These are phyloP conservation scores for Chironex yamaguchii DNA, from an alignment of 30 jellyfish, hydroid and myxozoan genomes.

Conservation along the genomic window DNA sequence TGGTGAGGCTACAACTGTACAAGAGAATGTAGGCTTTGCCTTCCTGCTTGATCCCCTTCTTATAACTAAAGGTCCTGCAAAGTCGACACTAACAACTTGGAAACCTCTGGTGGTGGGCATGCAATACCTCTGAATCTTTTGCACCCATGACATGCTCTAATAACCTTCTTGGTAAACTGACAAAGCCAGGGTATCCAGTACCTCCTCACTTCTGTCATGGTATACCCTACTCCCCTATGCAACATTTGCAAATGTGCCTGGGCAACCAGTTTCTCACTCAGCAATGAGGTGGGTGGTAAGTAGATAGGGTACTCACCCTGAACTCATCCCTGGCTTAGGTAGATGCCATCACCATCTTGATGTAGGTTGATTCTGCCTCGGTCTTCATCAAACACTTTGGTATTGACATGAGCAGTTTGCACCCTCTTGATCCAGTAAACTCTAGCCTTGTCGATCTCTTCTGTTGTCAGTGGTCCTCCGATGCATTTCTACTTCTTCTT, in stretches of 20 bases:
- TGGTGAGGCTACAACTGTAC: slow-evolving; percentile 56
- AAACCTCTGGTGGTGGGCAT: slow-evolving; percentile 32
- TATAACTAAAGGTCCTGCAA: slow-evolving; percentile 58
- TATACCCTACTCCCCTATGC: slow-evolving; percentile 54
- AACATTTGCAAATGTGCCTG: slow-evolving; percentile 24
- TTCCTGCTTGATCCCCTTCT: slow-evolving; percentile 2
- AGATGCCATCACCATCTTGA: too few relatives aligned
- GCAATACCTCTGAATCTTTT: slow-evolving; percentile 52
- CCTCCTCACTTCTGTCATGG: background rate
- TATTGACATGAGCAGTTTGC: background rate
- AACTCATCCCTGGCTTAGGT: slow-evolving; percentile 47
- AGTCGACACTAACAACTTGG: slow-evolving; percentile 57
- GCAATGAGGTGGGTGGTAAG: slow-evolving; percentile 20
- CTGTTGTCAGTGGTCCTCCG: too few relatives aligned
- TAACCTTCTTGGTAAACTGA: slow-evolving; percentile 25
- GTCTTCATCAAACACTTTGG: slow-evolving; percentile 13
- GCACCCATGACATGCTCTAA: slow-evolving; percentile 52
- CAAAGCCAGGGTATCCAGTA: slow-evolving; percentile 70
- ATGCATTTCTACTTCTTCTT: too few relatives aligned
- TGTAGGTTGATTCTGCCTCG: too few relatives aligned
- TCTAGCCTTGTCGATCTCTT: slow-evolving; percentile 21
- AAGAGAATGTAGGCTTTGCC: slow-evolving; percentile 59
- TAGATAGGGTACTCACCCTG: slow-evolving; percentile 65
- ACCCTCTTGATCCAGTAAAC: background rate
- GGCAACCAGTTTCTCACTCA: slow-evolving; percentile 34